Conservation (phyloP, 2,113 vertebrate species). For the Aphyosemion australe region DNA sequence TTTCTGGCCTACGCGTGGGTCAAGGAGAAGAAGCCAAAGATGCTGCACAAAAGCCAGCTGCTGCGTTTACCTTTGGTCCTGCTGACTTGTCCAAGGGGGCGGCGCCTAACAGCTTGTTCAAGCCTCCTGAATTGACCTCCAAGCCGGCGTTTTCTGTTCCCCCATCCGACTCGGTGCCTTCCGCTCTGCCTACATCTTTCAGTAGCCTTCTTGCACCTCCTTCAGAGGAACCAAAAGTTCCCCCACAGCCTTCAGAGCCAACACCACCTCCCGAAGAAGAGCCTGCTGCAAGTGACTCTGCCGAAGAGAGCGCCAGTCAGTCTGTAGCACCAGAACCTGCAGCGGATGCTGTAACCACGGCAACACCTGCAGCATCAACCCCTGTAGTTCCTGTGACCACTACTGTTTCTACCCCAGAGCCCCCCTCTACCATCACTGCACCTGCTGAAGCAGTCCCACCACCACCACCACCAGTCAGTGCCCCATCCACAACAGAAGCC, state of each 20-base stretch:
- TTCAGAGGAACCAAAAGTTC: conserved; percentile 60
- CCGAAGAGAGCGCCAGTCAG: neutral
- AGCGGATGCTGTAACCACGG: neutral
- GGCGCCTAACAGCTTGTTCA: conserved; percentile 55
- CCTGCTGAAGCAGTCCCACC: neutral
- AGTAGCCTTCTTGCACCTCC: conserved; percentile 55
- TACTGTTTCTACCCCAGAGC: conserved; percentile 23
- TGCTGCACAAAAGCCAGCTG: conserved; percentile 48
- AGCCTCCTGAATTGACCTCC: conserved; percentile 67
- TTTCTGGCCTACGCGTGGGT: conserved; percentile 90
- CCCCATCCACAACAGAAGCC: conserved; percentile 1
- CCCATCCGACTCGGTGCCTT: conserved; percentile 26
- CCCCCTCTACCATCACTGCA: conserved; percentile 7
- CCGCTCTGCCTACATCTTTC: conserved; percentile 44
- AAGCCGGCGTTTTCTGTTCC: conserved; percentile 76
- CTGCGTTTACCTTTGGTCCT: conserved; percentile 64
- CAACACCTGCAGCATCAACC: conserved; percentile 23
- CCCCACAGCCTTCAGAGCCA: conserved; percentile 26
- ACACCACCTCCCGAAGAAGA: conserved; percentile 40
- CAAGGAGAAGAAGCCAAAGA: conserved; percentile 85
- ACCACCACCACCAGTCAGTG: neutral
- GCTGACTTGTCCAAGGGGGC: conserved; percentile 53
- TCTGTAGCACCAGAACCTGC: conserved; percentile 10
- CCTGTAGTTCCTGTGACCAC: conserved; percentile 34
- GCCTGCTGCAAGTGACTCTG: conserved; percentile 6